Percentiles rank a stretch among this genome's conserved stretches.
Conservation (phyloP, 2,797 vertebrate genomes). For the Crocodylus rhombifer region DNA sequence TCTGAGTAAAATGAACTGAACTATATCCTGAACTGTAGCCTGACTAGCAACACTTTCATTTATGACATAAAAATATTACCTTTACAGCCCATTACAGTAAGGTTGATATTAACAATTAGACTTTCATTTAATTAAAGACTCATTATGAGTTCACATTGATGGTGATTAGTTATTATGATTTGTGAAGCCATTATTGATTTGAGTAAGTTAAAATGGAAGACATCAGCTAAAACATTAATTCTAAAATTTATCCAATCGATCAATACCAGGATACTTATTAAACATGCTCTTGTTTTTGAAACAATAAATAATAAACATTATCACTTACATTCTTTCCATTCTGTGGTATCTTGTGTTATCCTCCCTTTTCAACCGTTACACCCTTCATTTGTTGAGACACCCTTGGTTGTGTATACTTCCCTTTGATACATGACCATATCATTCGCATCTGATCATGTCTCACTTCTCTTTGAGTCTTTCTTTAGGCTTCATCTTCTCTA, state of each 20-base stretch:
- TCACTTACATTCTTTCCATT: not conserved
- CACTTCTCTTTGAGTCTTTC: not conserved
- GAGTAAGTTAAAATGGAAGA: constrained; percentile 23
- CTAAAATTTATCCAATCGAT: not conserved
- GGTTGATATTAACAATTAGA: not conserved
- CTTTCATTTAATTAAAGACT: constrained; percentile 21
- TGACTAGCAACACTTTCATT: not conserved
- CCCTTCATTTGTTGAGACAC: not conserved
- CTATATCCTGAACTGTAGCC: not conserved
- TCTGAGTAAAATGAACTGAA: not conserved
- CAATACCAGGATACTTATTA: not conserved
- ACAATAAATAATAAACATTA: not conserved
- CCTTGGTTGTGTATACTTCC: not conserved
- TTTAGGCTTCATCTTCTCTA: not conserved
- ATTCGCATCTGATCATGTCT: not conserved
- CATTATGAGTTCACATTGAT: not conserved
- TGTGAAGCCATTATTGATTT: constrained; percentile 27
- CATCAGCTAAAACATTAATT: constrained; percentile 18
- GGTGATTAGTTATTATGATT: constrained; percentile 24
- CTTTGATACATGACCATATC: not conserved
- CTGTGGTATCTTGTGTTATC: rapidly evolving
- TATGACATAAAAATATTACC: not conserved
- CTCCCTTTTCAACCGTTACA: not conserved
- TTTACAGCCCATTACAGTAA: constrained; percentile 11
- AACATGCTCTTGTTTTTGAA: too few species aligned